Conservation (phyloP, 2,113 vertebrate genomes). For the Nothocercus julius region DNA sequence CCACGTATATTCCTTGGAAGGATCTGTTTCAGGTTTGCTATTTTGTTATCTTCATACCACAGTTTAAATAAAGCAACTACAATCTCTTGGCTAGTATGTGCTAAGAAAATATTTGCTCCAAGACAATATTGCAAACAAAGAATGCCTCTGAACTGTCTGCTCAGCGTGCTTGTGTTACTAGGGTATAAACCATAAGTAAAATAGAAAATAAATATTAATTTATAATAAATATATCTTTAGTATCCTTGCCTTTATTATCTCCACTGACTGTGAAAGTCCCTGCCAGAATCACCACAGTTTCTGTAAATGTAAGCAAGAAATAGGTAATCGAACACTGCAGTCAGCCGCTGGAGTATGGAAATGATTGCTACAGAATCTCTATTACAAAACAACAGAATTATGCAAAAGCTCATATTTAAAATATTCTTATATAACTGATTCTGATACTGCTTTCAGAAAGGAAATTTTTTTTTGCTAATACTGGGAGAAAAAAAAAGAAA, state of each 20-base stretch:
- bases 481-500: background rate
- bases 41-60: constrained; percentile 19
- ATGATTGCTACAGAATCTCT: background rate
- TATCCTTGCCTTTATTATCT: background rate
- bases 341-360: background rate
- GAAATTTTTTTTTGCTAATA: background rate
- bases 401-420: background rate
- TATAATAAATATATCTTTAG: background rate
- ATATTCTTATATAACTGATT: background rate
- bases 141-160: background rate
- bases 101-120: constrained; percentile 30
- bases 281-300: background rate
- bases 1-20: background rate
- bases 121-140: constrained; percentile 22
- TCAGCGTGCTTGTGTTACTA: background rate
- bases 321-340: background rate
- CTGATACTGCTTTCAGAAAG: background rate
- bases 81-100: background rate
- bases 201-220: background rate
- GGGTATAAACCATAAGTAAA: background rate
- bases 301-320: background rate
- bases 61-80: constrained; percentile 34
- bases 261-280: background rate
- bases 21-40: background rate
- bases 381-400: background rate